phyloP scores from a whole-genome alignment of 2,888 invertebrate species.

The Acleris literana region DNA sequence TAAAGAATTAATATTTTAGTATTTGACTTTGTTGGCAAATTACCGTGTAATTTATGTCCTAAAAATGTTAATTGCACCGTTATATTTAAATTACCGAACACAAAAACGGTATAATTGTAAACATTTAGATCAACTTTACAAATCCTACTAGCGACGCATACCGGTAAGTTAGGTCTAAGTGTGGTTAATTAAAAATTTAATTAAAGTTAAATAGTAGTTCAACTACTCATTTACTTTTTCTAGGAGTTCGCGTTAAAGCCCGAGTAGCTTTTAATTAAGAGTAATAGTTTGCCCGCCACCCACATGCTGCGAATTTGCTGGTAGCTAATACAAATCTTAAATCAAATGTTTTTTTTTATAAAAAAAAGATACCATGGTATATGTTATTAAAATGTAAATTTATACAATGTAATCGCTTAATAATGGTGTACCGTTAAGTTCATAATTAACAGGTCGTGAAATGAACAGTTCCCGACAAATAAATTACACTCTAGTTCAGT shows the following conservation, averaged over 20 bases:
- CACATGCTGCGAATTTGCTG: conserved; percentile 2
- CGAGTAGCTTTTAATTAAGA: conserved; percentile 21
- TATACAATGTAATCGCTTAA: conserved; percentile 18
- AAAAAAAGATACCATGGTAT: too few relatives aligned
- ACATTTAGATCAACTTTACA: conserved; percentile 23
- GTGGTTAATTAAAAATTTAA: conserved; percentile 24
- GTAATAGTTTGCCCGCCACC: conserved; percentile 6
- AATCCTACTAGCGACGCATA: conserved; percentile 5
- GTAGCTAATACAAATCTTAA: not conserved
- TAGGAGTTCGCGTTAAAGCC: not conserved
- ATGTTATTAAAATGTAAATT: not conserved
- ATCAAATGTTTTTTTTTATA: too few relatives aligned
- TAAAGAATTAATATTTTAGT: not conserved
- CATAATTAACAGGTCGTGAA: conserved; percentile 37
- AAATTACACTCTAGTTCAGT: conserved; percentile 31
- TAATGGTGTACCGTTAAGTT: conserved; percentile 31
- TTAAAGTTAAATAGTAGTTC: conserved; percentile 10
- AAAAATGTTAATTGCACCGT: conserved; percentile 8
- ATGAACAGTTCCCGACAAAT: conserved; percentile 30
- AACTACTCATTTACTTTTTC: conserved; percentile 16
- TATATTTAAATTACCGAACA: conserved; percentile 7
- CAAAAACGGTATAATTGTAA: conserved; percentile 18
- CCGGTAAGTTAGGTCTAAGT: conserved; percentile 21
- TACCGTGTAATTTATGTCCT: not conserved
- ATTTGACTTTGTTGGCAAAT: not conserved